Evolutionary conservation across 2,113 vertebrate genomes (phyloP), one percentile per base, ranked within the genome.

Genomic region (Pimephales promelas): DNA sequence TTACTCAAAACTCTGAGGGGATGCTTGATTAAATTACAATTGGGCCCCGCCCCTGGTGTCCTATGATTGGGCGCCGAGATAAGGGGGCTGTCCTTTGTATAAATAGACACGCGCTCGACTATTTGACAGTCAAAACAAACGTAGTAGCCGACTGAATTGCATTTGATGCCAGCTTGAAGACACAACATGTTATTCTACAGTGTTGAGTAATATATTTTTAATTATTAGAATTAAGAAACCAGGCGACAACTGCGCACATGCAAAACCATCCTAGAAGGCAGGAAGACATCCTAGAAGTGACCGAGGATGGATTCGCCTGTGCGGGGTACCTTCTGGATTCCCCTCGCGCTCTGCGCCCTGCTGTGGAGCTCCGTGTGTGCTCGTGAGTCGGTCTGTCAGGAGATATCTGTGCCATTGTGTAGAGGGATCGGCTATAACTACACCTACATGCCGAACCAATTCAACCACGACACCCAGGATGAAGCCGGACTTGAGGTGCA

Each of bases 401-500:
- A 97, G 92, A 97, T 98, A 90, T 95, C 96, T 7, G 97, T 98
- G 85, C 97, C 97, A 0, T 92, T 98, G 85, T 97, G 97, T 91
- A 95, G 93, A 84, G 96, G 96, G 20, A 95, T 97, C 88, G 96
- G 96, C 91, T 97, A 97, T 93, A 97, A 97, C 88, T 91, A 94
- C 93, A 97, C 96, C 16, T 95, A 95, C 90, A 97, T 97, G 96
- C 96, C 96, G 89, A 97, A 97, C 92, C 95, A 95, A 93, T 96
- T 97, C 92, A 96, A 96, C 93, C 96, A 97, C 92, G 96, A 97
- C 92, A 95, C 95, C 77, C 96, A 97, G 92, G 96, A 97, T 89
- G 96, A 97, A 79, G 96, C 96, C 4, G 96, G 96, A 24, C 93
- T 97, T 89, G 96, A 97, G 91, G 96, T 96, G 90, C 96, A 97